phyloP scores from a whole-genome alignment of 2,113 vertebrate genomes.

The Corynorhinus townsendii region DNA sequence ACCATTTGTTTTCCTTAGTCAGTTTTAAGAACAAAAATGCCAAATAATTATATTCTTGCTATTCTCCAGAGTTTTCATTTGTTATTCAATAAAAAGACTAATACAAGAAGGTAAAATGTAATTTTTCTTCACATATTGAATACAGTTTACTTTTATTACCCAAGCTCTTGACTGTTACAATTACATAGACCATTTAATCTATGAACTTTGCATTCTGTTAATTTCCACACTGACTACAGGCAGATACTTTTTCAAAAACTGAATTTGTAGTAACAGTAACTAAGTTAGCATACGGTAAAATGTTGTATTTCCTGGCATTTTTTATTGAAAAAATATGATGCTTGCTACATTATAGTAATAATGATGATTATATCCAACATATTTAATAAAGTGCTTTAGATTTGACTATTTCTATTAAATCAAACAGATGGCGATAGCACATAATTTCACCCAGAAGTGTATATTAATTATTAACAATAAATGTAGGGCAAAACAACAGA shows the following conservation, averaged over 20 bases:
- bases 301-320: conserved; percentile 68
- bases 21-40: conserved; percentile 78
- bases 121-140: conserved; percentile 76
- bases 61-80: conserved; percentile 78
- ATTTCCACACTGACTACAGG: conserved; percentile 69
- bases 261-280: conserved; percentile 73
- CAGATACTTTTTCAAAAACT: conserved; percentile 68
- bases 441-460: conserved; percentile 71
- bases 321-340: conserved; percentile 80
- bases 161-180: conserved; percentile 74
- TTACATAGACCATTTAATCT: conserved; percentile 73
- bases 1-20: conserved; percentile 77
- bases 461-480: conserved; percentile 80
- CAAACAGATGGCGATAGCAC: conserved; percentile 80
- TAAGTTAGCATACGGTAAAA: conserved; percentile 73
- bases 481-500: conserved; percentile 70
- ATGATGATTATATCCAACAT: conserved; percentile 83
- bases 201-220: conserved; percentile 73
- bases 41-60: conserved; percentile 78
- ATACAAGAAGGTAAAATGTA: conserved; percentile 73
- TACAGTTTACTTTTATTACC: conserved; percentile 75
- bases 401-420: conserved; percentile 84
- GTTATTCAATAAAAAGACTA: conserved; percentile 74
- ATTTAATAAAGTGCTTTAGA: conserved; percentile 83
- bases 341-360: conserved; percentile 81